Conservation (phyloP, 2,113 vertebrate genomes). For the Porphyrio hochstetteri region DNA sequence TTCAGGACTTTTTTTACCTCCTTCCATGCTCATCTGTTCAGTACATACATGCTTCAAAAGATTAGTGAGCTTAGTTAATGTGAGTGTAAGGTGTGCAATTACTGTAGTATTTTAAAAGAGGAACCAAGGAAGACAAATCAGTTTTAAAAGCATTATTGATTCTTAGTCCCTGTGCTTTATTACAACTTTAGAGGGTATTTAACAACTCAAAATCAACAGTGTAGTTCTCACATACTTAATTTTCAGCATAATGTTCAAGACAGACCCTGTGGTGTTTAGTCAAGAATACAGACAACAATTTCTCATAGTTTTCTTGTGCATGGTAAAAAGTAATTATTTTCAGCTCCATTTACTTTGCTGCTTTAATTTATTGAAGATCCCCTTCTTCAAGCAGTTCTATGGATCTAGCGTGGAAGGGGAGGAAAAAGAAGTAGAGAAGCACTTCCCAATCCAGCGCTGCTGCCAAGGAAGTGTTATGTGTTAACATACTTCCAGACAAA, state of each 20-base stretch:
- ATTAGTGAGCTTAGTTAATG: neutral
- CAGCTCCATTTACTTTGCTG: neutral
- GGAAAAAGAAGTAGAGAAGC: neutral
- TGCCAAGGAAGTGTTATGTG: neutral
- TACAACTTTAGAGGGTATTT: neutral
- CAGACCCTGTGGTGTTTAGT: neutral
- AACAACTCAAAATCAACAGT: neutral
- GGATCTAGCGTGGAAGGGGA: neutral
- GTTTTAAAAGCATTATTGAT: neutral
- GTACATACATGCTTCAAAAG: neutral
- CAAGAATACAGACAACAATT: neutral
- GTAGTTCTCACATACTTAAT: neutral
- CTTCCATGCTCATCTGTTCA: neutral
- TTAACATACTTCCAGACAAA: neutral
- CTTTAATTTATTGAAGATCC: neutral
- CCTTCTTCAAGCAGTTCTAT: neutral
- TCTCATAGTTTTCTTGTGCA: neutral
- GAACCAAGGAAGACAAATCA: neutral
- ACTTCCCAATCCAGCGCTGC: neutral
- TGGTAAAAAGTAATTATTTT: neutral
- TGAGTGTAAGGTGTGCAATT: neutral
- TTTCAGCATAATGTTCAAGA: neutral
- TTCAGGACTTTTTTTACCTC: neutral
- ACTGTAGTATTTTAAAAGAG: neutral
- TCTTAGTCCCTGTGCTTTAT: neutral